Percentiles rank a stretch among this genome's conserved stretches.
These are phyloP conservation scores for Tenebrosternarchus preto DNA, from an alignment of 2,113 vertebrate species.

Conservation along the genomic window DNA sequence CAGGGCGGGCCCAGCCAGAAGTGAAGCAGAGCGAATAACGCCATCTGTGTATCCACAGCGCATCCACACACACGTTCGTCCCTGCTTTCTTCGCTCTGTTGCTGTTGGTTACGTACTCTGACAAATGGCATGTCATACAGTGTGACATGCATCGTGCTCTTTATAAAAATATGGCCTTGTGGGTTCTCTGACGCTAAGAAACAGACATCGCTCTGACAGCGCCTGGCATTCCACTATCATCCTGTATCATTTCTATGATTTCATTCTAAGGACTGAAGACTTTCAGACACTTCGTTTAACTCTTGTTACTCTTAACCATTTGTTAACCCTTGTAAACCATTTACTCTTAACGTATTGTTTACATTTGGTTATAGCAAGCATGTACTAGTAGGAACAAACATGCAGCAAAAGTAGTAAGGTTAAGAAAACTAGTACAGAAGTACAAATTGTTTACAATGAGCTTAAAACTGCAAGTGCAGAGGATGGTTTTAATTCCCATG, in stretches of 20 bases:
- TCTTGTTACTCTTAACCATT: no score
- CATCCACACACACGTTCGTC: background rate
- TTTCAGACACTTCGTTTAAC: conserved; percentile 1
- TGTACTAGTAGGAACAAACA: no score
- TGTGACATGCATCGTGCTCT: background rate
- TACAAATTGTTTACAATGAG: no score
- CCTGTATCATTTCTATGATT: background rate
- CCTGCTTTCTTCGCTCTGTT: background rate
- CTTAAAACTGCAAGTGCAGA: no score
- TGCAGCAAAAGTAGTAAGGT: no score
- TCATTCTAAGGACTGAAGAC: conserved; percentile 16
- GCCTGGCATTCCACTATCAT: background rate
- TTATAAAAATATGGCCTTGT: background rate
- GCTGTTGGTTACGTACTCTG: background rate
- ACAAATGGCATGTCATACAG: background rate
- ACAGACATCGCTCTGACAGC: background rate
- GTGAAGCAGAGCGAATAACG: conserved; percentile 6
- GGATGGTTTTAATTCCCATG: no score
- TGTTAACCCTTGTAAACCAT: no score
- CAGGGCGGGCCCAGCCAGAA: background rate
- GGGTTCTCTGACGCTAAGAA: background rate
- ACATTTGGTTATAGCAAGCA: no score
- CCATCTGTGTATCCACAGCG: conserved; percentile 6
- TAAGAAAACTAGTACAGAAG: no score
- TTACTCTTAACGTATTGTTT: no score